Conservation (phyloP, 2,888 invertebrate species). For the Dusona sp. region DNA sequence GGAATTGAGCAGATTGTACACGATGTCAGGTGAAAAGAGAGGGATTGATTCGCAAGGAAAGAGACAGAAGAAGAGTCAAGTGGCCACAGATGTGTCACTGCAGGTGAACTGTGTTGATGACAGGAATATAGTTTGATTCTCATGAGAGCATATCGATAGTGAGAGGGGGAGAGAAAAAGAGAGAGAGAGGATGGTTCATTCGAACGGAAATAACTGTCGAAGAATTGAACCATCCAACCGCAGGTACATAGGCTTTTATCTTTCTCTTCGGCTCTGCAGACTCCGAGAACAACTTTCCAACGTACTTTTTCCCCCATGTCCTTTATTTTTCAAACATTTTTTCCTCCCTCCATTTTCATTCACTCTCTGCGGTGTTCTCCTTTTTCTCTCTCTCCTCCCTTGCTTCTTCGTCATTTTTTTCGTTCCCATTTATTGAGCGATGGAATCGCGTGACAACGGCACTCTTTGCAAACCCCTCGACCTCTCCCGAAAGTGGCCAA, state of each 20-base stretch:
- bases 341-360: slow-evolving; percentile 11
- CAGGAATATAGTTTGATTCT: slow-evolving; percentile 59
- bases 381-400: slow-evolving; percentile 15
- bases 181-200: slow-evolving; percentile 52
- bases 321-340: slow-evolving; percentile 38
- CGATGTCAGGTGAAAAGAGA: neutral
- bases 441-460: slow-evolving; percentile 61
- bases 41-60: slow-evolving; percentile 42
- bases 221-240: slow-evolving; percentile 73
- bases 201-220: slow-evolving; percentile 75
- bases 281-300: slow-evolving; percentile 49
- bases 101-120: slow-evolving; percentile 72
- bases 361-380: slow-evolving; percentile 19
- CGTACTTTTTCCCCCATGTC: slow-evolving; percentile 46
- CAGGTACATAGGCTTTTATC: slow-evolving; percentile 63
- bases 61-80: slow-evolving; percentile 50
- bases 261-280: slow-evolving; percentile 52
- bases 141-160: slow-evolving; percentile 7
- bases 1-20: neutral
- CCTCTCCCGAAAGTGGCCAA: slow-evolving; percentile 57
- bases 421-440: slow-evolving; percentile 60
- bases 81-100: slow-evolving; percentile 56
- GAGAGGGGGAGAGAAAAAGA: neutral
- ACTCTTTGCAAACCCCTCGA: slow-evolving; percentile 48
- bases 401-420: slow-evolving; percentile 38